These are phyloP conservation scores for Ephialtes manifestator DNA, from an alignment of 2,888 invertebrate genomes.

Conservation along the genomic window DNA sequence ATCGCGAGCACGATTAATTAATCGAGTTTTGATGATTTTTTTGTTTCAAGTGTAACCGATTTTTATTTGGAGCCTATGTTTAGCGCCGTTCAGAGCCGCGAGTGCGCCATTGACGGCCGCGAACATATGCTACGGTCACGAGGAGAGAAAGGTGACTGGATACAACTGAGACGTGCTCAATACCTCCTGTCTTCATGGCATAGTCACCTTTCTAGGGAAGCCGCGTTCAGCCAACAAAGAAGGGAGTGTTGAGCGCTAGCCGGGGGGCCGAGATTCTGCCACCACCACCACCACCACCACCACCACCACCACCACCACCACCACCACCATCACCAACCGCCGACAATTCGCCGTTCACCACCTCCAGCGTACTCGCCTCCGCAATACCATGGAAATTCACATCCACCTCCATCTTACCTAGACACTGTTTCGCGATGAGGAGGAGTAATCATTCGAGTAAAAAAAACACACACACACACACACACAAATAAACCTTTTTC, in stretches of 20 bases:
- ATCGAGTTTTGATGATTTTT: not conserved
- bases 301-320: conserved; percentile 35
- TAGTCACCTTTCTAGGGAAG: conserved; percentile 84
- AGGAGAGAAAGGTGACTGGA: conserved; percentile 85
- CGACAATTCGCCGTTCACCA: conserved; percentile 58
- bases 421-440: no score
- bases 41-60: not conserved
- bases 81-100: conserved; percentile 66
- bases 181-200: conserved; percentile 83
- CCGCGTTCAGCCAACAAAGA: conserved; percentile 76
- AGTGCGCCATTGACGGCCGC: conserved; percentile 77
- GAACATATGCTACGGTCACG: conserved; percentile 85
- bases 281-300: conserved; percentile 51
- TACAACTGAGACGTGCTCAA: conserved; percentile 81
- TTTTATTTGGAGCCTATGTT: conserved; percentile 33
- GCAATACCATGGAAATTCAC: conserved; percentile 15
- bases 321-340: no score
- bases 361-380: conserved; percentile 46
- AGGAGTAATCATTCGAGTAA: no score
- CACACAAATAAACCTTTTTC: no score
- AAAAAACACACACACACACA: no score
- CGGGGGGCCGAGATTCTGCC: conserved; percentile 56
- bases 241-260: conserved; percentile 75
- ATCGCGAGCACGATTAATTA: not conserved
- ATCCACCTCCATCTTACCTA: no score